Evolutionary conservation across 2,113 vertebrate species (phyloP).

Genomic region (Physeter macrocephalus): DNA sequence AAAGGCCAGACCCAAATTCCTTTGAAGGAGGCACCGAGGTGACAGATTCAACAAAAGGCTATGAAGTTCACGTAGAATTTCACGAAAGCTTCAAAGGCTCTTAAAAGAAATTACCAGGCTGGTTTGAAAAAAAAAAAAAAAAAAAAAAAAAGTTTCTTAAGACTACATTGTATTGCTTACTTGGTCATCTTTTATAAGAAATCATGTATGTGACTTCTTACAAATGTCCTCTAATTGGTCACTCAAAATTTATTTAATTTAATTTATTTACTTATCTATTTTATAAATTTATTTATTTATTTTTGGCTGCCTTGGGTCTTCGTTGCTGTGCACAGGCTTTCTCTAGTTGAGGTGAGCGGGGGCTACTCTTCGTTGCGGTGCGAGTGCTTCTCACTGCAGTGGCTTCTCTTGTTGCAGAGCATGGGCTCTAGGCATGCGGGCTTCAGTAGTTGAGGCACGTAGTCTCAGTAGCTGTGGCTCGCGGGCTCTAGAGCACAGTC

Average conservation of each 20-base stretch:
- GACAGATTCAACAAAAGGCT: slow-evolving; percentile 34
- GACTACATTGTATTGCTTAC: background rate
- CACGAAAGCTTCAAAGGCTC: background rate
- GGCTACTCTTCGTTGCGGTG: no score
- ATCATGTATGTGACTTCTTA: background rate
- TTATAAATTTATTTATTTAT: no score
- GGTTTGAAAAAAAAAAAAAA: background rate
- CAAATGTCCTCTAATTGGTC: background rate
- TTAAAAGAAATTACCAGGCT: background rate
- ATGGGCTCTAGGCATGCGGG: no score
- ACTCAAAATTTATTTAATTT: background rate
- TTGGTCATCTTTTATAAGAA: background rate
- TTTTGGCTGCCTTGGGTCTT: no score
- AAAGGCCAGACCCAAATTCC: slow-evolving; percentile 13
- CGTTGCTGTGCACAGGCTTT: no score
- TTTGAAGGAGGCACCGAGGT: slow-evolving; percentile 55
- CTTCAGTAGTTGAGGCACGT: no score
- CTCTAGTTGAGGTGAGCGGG: no score
- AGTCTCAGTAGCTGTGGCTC: no score
- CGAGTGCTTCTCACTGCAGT: no score
- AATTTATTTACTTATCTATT: no score
- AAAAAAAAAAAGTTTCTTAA: background rate
- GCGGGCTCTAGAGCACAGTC: no score
- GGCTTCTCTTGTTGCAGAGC: no score
- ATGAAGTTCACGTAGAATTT: slow-evolving; percentile 38